phyloP scores from a whole-genome alignment of 2,888 invertebrate genomes.

The Drosophila barbarae region DNA sequence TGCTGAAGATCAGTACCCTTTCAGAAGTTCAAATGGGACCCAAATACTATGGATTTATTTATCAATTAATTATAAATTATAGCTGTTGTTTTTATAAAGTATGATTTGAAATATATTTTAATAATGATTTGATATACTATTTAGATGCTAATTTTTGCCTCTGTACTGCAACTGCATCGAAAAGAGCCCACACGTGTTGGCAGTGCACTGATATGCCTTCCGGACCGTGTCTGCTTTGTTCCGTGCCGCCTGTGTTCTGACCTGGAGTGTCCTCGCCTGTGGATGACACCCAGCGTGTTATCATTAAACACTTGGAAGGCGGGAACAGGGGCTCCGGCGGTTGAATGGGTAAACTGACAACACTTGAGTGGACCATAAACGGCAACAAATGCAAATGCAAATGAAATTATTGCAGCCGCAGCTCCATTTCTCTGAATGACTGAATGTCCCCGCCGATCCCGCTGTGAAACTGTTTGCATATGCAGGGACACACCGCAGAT shows the following conservation, averaged over 20 bases:
- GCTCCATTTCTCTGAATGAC: conserved; percentile 29
- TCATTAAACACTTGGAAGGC: conserved; percentile 57
- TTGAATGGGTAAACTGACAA: conserved; percentile 52
- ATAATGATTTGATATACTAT: neutral
- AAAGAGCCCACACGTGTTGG: conserved; percentile 10
- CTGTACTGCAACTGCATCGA: neutral
- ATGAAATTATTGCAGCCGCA: conserved; percentile 60
- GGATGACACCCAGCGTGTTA: conserved; percentile 64
- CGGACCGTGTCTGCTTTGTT: conserved; percentile 8
- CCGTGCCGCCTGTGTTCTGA: conserved; percentile 2
- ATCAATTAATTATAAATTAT: neutral
- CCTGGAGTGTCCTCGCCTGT: conserved; percentile 48
- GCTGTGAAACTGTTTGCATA: conserved; percentile 65
- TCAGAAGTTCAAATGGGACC: neutral
- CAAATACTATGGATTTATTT: neutral
- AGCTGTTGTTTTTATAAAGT: neutral
- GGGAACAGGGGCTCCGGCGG: neutral
- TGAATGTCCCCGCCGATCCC: neutral
- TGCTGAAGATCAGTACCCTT: neutral
- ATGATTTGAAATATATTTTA: neutral
- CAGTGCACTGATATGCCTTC: conserved; percentile 21
- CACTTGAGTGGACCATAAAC: conserved; percentile 72
- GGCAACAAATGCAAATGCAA: conserved; percentile 69
- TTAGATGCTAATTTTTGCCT: neutral
- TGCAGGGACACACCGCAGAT: conserved; percentile 54